phyloP scores from a whole-genome alignment of 2,797 vertebrate genomes.

The Lagocephalus sceleratus region DNA sequence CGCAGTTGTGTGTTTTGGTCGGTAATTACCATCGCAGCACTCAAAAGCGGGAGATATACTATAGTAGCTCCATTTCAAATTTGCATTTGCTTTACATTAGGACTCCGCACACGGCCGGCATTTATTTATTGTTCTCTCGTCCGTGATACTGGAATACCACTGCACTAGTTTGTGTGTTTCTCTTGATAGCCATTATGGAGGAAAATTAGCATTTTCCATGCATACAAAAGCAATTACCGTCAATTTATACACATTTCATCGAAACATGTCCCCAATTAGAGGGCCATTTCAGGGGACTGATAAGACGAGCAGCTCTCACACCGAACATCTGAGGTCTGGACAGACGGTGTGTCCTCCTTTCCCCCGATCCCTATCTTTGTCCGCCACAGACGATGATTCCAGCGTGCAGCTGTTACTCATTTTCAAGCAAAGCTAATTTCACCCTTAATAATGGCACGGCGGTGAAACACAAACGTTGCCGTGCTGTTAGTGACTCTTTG shows the following conservation, averaged over 20 bases:
- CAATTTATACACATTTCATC: conserved; percentile 76
- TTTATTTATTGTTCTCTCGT: conserved; percentile 67
- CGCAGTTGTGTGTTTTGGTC: conserved; percentile 48
- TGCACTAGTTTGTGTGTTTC: conserved; percentile 66
- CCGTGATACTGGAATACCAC: conserved; percentile 58
- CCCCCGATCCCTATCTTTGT: conserved; percentile 64
- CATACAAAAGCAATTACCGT: conserved; percentile 78
- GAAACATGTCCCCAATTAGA: conserved; percentile 77
- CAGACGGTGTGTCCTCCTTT: conserved; percentile 42
- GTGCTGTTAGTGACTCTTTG: conserved; percentile 67
- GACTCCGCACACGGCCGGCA: conserved; percentile 24
- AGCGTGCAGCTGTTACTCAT: conserved; percentile 43
- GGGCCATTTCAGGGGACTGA: conserved; percentile 62
- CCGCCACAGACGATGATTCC: conserved; percentile 44
- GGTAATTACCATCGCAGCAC: conserved; percentile 60
- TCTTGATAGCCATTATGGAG: conserved; percentile 69
- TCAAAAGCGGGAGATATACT: conserved; percentile 49
- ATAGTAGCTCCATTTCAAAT: conserved; percentile 52
- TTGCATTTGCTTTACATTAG: conserved; percentile 65
- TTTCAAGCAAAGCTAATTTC: conserved; percentile 70
- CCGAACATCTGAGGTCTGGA: conserved; percentile 69
- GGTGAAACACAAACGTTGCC: conserved; percentile 58
- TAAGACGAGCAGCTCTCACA: conserved; percentile 55
- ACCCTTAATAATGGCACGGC: conserved; percentile 50
- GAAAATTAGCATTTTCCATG: conserved; percentile 72